A percentile compares a stretch with the other conserved stretches of the same genome.
Conservation (phyloP, 2,797 vertebrate species). For the Apogon hyalosoma region DNA sequence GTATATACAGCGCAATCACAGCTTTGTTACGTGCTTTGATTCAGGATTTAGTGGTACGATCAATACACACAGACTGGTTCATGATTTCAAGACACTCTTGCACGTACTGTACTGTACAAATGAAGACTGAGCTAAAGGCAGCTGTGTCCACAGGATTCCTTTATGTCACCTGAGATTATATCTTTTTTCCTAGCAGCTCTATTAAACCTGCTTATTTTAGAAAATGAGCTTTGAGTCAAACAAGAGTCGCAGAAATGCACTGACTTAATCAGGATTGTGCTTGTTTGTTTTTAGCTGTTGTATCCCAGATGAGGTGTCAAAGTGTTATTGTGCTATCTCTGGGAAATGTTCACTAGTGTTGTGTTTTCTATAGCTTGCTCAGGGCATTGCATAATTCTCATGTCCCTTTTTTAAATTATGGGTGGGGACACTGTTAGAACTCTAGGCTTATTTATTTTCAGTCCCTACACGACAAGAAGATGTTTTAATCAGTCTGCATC, state of each 20-base stretch:
- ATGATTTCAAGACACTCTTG: not conserved
- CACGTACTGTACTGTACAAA: not conserved
- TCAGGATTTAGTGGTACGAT: conserved; percentile 23
- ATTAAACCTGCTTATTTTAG: conserved; percentile 21
- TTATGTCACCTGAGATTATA: not conserved
- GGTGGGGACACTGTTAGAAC: conserved; percentile 37
- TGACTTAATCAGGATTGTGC: conserved; percentile 43
- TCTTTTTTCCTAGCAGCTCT: not conserved
- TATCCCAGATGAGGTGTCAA: conserved; percentile 44
- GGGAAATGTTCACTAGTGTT: conserved; percentile 48
- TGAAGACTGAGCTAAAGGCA: not conserved
- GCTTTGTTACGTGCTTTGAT: conserved; percentile 31
- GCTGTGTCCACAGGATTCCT: not conserved
- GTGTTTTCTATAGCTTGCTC: conserved; percentile 48
- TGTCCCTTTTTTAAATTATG: conserved; percentile 55
- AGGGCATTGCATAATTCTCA: conserved; percentile 43
- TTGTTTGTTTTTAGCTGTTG: conserved; percentile 43
- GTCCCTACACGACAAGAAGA: conserved; percentile 47
- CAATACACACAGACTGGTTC: not conserved
- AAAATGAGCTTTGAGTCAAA: conserved; percentile 31
- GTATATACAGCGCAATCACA: conserved; percentile 27
- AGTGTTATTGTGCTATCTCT: conserved; percentile 46
- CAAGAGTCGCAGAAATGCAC: conserved; percentile 21
- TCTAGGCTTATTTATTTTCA: conserved; percentile 53
- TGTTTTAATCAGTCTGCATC: conserved; percentile 65